Evolutionary conservation across 1,140 invertebrate genomes (phyloP).

Genomic region (Hylaeus volcanicus): DNA sequence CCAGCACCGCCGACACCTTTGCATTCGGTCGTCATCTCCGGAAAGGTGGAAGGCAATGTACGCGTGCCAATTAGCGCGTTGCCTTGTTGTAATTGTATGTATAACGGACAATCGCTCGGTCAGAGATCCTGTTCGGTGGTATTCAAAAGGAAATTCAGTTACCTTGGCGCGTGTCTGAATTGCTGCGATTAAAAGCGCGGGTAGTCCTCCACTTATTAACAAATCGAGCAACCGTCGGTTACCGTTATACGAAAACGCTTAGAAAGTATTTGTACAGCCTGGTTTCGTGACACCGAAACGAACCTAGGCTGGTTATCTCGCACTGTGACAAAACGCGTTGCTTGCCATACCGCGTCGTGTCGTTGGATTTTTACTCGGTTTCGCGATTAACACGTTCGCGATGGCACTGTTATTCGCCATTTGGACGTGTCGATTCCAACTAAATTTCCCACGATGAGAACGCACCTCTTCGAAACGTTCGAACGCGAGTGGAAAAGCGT

Average conservation of each 20-base stretch:
- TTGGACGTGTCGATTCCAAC: too few relatives aligned
- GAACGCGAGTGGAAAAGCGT: too few relatives aligned
- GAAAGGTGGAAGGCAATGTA: constrained; percentile 22
- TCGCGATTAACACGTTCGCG: too few relatives aligned
- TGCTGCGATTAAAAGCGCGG: too few relatives aligned
- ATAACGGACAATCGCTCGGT: constrained; percentile 21
- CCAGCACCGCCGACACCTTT: neutral
- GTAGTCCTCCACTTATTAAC: too few relatives aligned
- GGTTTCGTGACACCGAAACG: constrained; percentile 45
- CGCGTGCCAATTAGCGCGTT: constrained; percentile 53
- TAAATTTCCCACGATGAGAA: too few relatives aligned
- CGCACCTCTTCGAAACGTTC: too few relatives aligned
- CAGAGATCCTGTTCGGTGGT: constrained; percentile 3
- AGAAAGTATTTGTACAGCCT: constrained; percentile 46
- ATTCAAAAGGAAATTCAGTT: neutral
- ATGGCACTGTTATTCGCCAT: too few relatives aligned
- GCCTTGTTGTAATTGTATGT: constrained; percentile 31
- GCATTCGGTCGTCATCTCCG: constrained; percentile 21
- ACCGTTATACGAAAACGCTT: constrained; percentile 50
- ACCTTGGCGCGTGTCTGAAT: neutral
- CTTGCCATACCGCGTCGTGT: too few relatives aligned
- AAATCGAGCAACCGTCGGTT: constrained; percentile 4
- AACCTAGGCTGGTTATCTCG: neutral
- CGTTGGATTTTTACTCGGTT: too few relatives aligned
- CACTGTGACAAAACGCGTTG: neutral